A percentile compares a stretch with the other conserved stretches of the same genome.
Evolutionary conservation across 2,797 vertebrate genomes (phyloP).

Genomic region (Natrix natrix): DNA sequence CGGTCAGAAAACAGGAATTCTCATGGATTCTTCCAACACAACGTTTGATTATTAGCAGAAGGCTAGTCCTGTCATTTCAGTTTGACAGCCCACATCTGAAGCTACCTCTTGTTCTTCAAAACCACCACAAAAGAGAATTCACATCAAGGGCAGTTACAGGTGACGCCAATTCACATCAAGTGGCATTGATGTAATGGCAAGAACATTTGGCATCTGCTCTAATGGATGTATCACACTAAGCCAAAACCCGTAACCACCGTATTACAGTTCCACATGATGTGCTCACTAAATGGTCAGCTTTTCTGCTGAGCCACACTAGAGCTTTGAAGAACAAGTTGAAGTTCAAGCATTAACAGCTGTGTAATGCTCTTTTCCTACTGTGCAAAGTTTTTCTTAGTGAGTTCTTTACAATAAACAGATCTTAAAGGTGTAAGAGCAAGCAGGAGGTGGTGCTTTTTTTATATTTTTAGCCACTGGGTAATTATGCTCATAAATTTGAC

Average conservation of each 20-base stretch:
- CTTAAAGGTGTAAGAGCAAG: not conserved
- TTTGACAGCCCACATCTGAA: conserved; percentile 36
- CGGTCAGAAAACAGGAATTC: conserved; percentile 13
- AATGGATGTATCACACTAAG: not conserved
- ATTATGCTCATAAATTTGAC: not conserved
- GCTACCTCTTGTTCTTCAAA: not conserved
- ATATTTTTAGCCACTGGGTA: not conserved
- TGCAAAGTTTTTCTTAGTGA: not conserved
- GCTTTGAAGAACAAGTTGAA: not conserved
- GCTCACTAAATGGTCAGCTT: not conserved
- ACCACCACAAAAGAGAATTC: not conserved
- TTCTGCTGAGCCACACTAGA: not conserved
- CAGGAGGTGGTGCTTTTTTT: not conserved
- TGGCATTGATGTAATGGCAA: no score
- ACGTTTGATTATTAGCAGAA: conserved; percentile 19
- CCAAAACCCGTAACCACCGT: not conserved
- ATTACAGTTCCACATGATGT: not conserved
- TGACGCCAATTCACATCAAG: not conserved
- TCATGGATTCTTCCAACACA: conserved; percentile 24
- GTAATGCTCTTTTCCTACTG: not conserved
- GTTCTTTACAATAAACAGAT: not conserved
- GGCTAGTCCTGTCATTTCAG: not conserved
- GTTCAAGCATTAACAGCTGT: not conserved
- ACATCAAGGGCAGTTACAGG: not conserved
- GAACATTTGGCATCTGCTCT: not conserved